Percentiles rank a stretch among this genome's conserved stretches.
Conservation (phyloP, 2,113 vertebrate species). For the Corythornis vintsioides region DNA sequence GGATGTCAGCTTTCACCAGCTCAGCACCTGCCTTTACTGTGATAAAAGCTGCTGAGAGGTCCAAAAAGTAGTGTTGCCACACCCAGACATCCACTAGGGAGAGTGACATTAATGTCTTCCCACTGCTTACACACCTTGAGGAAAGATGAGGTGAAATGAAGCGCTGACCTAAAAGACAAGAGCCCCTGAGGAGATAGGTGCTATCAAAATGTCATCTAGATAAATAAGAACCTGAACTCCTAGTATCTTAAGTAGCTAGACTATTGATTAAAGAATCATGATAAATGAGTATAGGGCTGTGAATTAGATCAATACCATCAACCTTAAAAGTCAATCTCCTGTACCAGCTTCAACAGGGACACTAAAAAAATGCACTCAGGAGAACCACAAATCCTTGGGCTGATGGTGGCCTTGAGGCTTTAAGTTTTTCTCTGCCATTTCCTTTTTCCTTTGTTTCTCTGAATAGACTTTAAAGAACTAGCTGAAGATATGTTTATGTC, state of each 20-base stretch:
- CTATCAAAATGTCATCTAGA: constrained; percentile 60
- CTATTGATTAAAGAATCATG: constrained; percentile 72
- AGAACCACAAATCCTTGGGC: constrained; percentile 58
- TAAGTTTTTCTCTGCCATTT: constrained; percentile 8
- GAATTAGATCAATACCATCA: constrained; percentile 65
- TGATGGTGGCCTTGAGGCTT: constrained; percentile 36
- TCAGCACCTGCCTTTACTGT: not conserved
- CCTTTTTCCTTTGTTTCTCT: constrained; percentile 4
- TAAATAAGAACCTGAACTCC: constrained; percentile 45
- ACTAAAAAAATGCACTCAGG: constrained; percentile 47
- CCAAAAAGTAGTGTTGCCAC: not conserved
- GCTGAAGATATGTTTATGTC: not conserved
- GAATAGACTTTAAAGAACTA: not conserved
- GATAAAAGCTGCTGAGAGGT: constrained; percentile 4
- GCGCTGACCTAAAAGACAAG: constrained; percentile 32
- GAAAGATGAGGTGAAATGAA: constrained; percentile 16
- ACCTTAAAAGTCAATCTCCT: constrained; percentile 67
- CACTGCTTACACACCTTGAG: constrained; percentile 8
- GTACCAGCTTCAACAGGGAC: constrained; percentile 50
- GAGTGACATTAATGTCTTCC: not conserved
- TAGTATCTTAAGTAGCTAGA: constrained; percentile 53
- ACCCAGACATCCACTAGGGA: not conserved
- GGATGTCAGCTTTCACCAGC: not conserved
- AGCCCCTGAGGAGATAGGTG: constrained; percentile 21
- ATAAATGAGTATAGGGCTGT: constrained; percentile 56